phyloP scores from a whole-genome alignment of 2,113 vertebrate genomes.

The Ancistrus triradiatus region DNA sequence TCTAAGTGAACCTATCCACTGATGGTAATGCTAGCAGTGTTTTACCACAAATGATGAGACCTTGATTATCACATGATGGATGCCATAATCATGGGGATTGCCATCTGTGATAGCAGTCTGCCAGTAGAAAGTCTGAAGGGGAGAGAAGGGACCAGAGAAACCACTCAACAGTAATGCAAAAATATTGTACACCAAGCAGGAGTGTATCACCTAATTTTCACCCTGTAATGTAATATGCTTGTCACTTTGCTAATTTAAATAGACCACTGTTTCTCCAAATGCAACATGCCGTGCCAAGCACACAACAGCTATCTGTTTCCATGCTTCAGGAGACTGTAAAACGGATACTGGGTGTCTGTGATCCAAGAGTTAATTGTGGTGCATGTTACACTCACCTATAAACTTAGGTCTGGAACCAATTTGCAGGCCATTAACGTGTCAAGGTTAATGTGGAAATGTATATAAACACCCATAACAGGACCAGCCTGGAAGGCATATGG shows the following conservation, averaged over 20 bases:
- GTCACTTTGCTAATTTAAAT: constrained; percentile 16
- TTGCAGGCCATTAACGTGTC: constrained; percentile 59
- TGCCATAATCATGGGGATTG: constrained; percentile 56
- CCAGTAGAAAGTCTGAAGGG: constrained; percentile 29
- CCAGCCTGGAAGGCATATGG: constrained; percentile 52
- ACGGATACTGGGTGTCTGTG: constrained; percentile 27
- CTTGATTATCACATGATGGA: constrained; percentile 54
- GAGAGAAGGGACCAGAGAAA: background rate
- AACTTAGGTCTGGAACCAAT: constrained; percentile 62
- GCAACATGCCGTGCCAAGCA: constrained; percentile 4
- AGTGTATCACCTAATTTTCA: constrained; percentile 10
- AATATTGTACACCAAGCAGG: constrained; percentile 15
- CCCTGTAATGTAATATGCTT: constrained; percentile 9
- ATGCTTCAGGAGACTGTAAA: constrained; percentile 16
- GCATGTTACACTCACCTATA: constrained; percentile 32
- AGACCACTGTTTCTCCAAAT: background rate
- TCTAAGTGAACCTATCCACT: no score
- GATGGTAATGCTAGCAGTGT: constrained; percentile 16
- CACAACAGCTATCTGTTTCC: constrained; percentile 7
- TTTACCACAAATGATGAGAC: constrained; percentile 56
- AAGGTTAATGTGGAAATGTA: constrained; percentile 50
- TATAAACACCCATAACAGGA: constrained; percentile 53
- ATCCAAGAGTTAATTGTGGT: constrained; percentile 36
- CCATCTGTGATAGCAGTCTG: constrained; percentile 63
- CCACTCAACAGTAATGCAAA: constrained; percentile 42